Base-by-base conservation (phyloP, 2,797 vertebrate species). In the Ptychadena robeensis region DNA sequence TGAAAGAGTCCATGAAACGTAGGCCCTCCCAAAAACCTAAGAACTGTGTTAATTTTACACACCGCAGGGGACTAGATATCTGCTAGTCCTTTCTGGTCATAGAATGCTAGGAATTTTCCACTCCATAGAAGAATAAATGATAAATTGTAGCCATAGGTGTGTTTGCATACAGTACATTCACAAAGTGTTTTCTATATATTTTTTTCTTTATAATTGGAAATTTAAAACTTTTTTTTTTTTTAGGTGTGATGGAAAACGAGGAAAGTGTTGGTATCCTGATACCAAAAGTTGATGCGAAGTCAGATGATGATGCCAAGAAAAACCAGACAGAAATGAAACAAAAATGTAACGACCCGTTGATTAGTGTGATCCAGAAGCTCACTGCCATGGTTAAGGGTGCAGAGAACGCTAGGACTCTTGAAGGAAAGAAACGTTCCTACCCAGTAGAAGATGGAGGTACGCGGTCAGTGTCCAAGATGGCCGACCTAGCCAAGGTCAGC, bases 311-410 rank as follows among this genome's bases (percentile, higher is more conserved):
- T 83, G 85, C 90, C 22, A 87, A 90, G 71, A 86, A 91, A 85
- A 87, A 86, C 37, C 40, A 83, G 67, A 86, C 86, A 0, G 92
- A 92, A 70, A 87, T 91, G 27, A 92, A 94, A 85, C 93, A 91
- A 64, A 94, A 95, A 88, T 92, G 91, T 83, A 91, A 96, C 0
- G 95, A 98, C 83, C 97, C 97, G 0, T 92, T 99, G 69, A 97
- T 98, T 87, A 96, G 97, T 14, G 97, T 99, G 82, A 99, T 99
- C 28, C 95, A 99, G 88, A 99, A 98, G 86, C 94, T 99, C 87
- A 98, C 96, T 89, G 97, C 96, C 89, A 98, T 99, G 22, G 97
- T 99, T 69, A 96, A 97, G 88, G 96, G 87, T 28, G 93, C 97
- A 88, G 94, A 94, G 40, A 95, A 96, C 2, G 95, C 95, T 35